Evolutionary conservation across 2,797 vertebrate genomes (phyloP).

Genomic region (Coranthus polyacanthus): DNA sequence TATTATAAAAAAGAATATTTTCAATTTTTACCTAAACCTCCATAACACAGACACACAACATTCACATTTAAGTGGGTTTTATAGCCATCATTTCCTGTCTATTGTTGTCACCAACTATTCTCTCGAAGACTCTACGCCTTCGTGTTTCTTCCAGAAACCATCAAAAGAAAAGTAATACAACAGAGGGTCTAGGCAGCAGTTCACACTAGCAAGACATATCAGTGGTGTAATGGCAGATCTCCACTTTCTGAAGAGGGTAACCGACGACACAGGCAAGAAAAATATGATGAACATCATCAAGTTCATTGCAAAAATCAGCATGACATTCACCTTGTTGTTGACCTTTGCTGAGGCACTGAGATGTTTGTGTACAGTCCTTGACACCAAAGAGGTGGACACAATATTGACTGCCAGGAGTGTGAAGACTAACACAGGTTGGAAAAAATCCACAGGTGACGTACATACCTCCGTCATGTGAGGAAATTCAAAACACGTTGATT

Average conservation of each 20-base stretch:
- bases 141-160: constrained; percentile 75
- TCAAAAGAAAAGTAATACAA: constrained; percentile 79
- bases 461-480: rapidly evolving
- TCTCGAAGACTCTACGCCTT: constrained; percentile 25
- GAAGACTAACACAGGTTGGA: constrained; percentile 46
- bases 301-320: constrained; percentile 75
- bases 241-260: rapidly evolving
- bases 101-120: neutral
- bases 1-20: neutral
- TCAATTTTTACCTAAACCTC: neutral
- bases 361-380: constrained; percentile 43
- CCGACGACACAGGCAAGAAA: constrained; percentile 61
- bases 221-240: rapidly evolving
- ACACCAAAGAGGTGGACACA: constrained; percentile 65
- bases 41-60: neutral
- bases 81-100: neutral
- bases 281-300: constrained; percentile 68
- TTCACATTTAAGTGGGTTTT: neutral
- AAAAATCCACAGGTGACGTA: rapidly evolving
- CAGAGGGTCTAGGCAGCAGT: constrained; percentile 77
- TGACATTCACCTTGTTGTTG: constrained; percentile 72
- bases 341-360: constrained; percentile 41
- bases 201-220: constrained; percentile 63
- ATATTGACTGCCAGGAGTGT: constrained; percentile 62
- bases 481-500: constrained; percentile 54